Percentiles rank a stretch among this genome's conserved stretches.
Conservation (phyloP, 2,113 vertebrate genomes). For the Odontesthes bonariensis region DNA sequence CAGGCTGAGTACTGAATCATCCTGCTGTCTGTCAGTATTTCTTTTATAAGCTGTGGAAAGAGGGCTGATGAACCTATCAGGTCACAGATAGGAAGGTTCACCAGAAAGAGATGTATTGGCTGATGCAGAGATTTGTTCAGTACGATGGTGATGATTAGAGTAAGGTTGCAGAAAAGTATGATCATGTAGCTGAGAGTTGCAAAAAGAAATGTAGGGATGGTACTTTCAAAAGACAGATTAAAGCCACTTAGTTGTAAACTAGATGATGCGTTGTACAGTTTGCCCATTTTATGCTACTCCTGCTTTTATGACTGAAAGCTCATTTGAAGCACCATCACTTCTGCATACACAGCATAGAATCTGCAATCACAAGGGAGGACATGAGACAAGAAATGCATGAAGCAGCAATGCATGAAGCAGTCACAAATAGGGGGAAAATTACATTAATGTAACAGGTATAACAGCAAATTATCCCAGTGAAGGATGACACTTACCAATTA, state of each 20-base stretch:
- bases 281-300: constrained; percentile 22
- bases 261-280: constrained; percentile 60
- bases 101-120: constrained; percentile 80
- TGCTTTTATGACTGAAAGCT: not conserved
- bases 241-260: constrained; percentile 54
- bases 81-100: constrained; percentile 80
- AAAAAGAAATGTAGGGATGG: constrained; percentile 69
- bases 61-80: constrained; percentile 77
- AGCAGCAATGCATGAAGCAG: not conserved
- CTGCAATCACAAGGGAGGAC: not conserved
- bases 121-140: constrained; percentile 78
- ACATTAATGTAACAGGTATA: not conserved
- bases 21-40: constrained; percentile 59
- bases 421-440: not conserved
- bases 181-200: constrained; percentile 75
- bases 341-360: not conserved
- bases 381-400: not conserved
- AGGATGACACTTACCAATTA: constrained; percentile 17
- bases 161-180: constrained; percentile 80
- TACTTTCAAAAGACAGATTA: constrained; percentile 53
- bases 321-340: not conserved
- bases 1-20: constrained; percentile 69
- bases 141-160: constrained; percentile 73
- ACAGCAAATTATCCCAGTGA: not conserved
- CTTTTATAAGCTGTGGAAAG: constrained; percentile 67